Percentiles rank a stretch among this genome's conserved stretches.
Evolutionary conservation across 2,888 invertebrate species (phyloP).

Genomic region (Agonum fuliginosum): DNA sequence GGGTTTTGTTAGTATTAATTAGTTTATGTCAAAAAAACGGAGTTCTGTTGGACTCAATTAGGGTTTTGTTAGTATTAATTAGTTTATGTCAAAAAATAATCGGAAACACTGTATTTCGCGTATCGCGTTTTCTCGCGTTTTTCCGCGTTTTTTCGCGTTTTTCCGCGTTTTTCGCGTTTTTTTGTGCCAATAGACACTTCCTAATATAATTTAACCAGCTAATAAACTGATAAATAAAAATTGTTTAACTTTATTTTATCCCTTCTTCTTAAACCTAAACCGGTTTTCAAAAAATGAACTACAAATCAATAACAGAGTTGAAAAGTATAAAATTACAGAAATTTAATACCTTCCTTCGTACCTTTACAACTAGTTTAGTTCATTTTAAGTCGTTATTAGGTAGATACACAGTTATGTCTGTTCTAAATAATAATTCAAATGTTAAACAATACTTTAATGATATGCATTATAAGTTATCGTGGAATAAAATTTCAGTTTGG

Average conservation of each 20-base stretch:
- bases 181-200: too few relatives aligned
- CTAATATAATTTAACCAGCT: too few relatives aligned
- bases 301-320: not conserved
- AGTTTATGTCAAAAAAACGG: too few relatives aligned
- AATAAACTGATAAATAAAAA: too few relatives aligned
- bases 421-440: not conserved
- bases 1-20: too few relatives aligned
- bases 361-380: not conserved
- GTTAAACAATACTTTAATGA: conserved; percentile 20
- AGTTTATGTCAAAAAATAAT: too few relatives aligned
- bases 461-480: conserved; percentile 42
- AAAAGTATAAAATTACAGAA: conserved; percentile 9
- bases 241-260: not conserved
- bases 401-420: not conserved
- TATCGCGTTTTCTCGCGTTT: too few relatives aligned
- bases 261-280: not conserved
- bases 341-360: conserved; percentile 9
- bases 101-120: too few relatives aligned
- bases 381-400: not conserved
- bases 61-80: too few relatives aligned
- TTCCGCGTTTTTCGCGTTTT: too few relatives aligned
- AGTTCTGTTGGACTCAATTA: too few relatives aligned
- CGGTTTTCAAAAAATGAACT: not conserved
- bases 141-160: too few relatives aligned
- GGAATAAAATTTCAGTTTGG: conserved; percentile 51